phyloP scores from a whole-genome alignment of 2,797 vertebrate genomes.

The Acrossocheilus fasciatus region DNA sequence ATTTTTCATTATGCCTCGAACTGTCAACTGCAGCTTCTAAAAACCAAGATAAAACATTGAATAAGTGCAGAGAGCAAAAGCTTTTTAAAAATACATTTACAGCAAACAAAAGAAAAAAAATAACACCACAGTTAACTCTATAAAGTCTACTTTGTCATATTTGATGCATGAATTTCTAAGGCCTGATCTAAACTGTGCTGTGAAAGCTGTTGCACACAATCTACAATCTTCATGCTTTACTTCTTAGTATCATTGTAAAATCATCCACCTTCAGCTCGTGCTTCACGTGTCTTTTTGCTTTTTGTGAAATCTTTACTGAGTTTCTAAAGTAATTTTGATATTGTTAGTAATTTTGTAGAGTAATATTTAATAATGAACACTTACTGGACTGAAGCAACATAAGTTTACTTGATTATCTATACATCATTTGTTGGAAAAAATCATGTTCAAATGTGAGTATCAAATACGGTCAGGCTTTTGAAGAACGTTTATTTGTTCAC shows the following conservation, averaged over 20 bases:
- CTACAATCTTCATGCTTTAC: background rate
- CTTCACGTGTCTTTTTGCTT: background rate
- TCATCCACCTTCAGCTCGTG: background rate
- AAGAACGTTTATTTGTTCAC: background rate
- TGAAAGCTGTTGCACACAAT: background rate
- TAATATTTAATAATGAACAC: too few species aligned
- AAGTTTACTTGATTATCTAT: too few species aligned
- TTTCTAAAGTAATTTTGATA: background rate
- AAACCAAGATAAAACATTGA: background rate
- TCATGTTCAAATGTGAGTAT: background rate
- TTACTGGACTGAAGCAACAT: too few species aligned
- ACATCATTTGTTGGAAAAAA: background rate
- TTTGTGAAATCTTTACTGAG: background rate
- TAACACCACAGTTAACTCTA: background rate
- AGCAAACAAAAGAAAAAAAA: background rate
- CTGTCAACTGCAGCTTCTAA: conserved; percentile 1
- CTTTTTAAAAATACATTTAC: background rate
- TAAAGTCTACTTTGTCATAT: background rate
- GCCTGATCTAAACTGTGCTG: background rate
- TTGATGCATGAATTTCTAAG: background rate
- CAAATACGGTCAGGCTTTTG: background rate
- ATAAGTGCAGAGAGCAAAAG: background rate
- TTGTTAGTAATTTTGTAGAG: too few species aligned
- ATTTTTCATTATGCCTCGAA: background rate
- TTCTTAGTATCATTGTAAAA: background rate